Evolutionary conservation across 2,113 vertebrate species (phyloP).

Genomic region (Vidua macroura): DNA sequence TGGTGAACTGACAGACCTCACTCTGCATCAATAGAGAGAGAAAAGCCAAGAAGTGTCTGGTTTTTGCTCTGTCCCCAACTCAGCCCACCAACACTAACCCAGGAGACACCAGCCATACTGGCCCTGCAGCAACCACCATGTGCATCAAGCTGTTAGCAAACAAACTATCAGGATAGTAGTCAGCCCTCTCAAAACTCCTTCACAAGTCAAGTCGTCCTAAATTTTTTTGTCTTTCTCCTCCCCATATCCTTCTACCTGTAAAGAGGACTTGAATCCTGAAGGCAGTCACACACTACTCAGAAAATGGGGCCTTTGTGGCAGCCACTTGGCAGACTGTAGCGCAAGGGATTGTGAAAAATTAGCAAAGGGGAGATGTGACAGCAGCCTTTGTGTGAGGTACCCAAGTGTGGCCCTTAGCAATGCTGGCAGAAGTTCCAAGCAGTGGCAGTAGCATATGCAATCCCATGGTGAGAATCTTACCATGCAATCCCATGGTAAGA

Average conservation of each 20-base stretch:
- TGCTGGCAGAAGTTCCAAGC: background rate
- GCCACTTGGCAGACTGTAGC: background rate
- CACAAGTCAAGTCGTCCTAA: background rate
- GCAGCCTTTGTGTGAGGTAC: background rate
- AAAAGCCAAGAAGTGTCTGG: background rate
- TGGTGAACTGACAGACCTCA: background rate
- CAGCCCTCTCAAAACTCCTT: background rate
- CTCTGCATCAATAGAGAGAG: accelerated
- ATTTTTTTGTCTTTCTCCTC: background rate
- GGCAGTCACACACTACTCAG: background rate
- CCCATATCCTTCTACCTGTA: background rate
- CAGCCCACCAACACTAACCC: background rate
- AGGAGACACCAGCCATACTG: background rate
- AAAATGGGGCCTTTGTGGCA: background rate
- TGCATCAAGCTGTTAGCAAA: background rate
- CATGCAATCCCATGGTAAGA: no score
- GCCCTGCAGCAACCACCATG: background rate
- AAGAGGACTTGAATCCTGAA: background rate
- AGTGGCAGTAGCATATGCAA: background rate
- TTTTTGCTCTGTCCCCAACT: background rate
- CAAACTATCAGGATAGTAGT: background rate
- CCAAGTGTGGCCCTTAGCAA: accelerated
- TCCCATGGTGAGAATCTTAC: background rate
- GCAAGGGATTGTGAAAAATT: background rate
- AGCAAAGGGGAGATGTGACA: background rate